Evolutionary conservation across 1,140 invertebrate species (phyloP), one percentile per base, ranked within the genome.

Genomic region (Dinoponera quadriceps): DNA sequence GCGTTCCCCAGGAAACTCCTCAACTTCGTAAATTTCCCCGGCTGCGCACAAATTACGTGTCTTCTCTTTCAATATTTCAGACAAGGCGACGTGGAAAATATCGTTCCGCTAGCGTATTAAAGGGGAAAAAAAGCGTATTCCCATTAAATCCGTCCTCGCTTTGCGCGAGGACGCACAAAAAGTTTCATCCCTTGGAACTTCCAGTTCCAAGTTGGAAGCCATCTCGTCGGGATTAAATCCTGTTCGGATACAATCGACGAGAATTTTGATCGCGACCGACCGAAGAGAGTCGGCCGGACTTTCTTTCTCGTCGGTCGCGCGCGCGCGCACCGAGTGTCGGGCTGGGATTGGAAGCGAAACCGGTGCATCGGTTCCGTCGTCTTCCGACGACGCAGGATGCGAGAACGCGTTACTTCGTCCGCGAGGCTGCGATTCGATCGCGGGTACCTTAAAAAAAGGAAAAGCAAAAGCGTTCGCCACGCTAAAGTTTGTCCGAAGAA

Each of bases 31-130:
- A 38, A 60, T 20, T 13, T 68, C 44, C 18, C 38, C 16, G 14
- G 13, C 3, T 33, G n/a, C 27, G 18, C 29, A 25, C 18, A 48
- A 27, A 54, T 20, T 16, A n/a, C 27, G 51, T 33, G 9, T 38
- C n/a, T 38, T 14, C 22, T 55, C 49, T 71, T 71, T 72, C 68
- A 72, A 38, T 44, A 44, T 55, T 71, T 71, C 51, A 55, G 18
- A 51, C 16, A 9, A 55, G 18, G 3, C 11, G 27, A 22, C n/a
- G 68, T n/a, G 33, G 14, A 11, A 38, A 55, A 22, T 71, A 55
- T 71, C 27, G 11, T 14, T 54, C 2, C 33, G 14, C 51, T 38
- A 3, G 29, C 51, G 1, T 71, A 54, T 16, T 29, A 22, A 57
- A 49, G 38, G 33, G 22, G 5, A 57, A 3, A 20, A 5, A 22